phyloP scores from a whole-genome alignment of 2,888 invertebrate genomes.

The Spodoptera picta region DNA sequence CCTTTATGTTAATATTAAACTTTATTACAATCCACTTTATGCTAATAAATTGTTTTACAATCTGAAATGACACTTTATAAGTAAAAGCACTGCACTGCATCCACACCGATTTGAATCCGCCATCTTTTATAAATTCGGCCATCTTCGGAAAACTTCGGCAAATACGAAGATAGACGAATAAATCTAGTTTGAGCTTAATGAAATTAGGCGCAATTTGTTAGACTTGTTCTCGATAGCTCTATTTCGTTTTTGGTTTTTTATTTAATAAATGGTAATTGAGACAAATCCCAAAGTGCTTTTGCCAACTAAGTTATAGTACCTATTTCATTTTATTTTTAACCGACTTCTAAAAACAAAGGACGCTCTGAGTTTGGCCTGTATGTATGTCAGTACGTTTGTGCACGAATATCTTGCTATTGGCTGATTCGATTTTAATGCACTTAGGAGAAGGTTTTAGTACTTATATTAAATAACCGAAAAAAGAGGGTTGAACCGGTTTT shows the following conservation, averaged over 20 bases:
- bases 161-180: constrained; percentile 42
- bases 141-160: constrained; percentile 25
- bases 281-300: constrained; percentile 16
- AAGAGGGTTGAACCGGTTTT: too few species aligned
- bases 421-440: too few species aligned
- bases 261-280: constrained; percentile 23
- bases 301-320: constrained; percentile 17
- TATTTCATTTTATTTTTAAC: background rate
- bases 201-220: constrained; percentile 47
- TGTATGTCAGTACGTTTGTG: too few species aligned
- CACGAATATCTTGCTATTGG: too few species aligned
- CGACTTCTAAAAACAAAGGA: too few species aligned
- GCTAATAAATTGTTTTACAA: too few species aligned
- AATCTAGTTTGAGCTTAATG: constrained; percentile 45
- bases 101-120: constrained; percentile 19
- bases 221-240: constrained; percentile 32
- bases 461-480: too few species aligned
- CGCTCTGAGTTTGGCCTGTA: too few species aligned
- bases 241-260: constrained; percentile 40
- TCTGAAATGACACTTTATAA: background rate
- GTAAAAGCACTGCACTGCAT: constrained; percentile 22
- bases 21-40: too few species aligned
- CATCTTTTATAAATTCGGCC: constrained; percentile 18
- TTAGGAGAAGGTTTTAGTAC: too few species aligned
- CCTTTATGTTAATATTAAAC: too few species aligned